These are phyloP conservation scores for Melozone crissalis DNA, from an alignment of 2,113 vertebrate species.

Conservation along the genomic window DNA sequence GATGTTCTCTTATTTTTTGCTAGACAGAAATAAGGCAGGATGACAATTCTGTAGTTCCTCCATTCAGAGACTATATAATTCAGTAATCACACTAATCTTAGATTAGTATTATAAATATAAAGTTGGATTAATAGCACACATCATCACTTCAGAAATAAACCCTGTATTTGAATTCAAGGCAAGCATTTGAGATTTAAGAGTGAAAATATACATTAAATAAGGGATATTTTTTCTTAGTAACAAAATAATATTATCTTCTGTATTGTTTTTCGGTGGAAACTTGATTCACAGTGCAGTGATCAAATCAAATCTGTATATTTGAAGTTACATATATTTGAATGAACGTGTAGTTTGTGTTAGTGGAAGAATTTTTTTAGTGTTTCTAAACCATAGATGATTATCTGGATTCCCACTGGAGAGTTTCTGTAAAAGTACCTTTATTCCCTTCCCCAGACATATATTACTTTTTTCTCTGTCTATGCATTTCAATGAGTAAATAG, in stretches of 20 bases:
- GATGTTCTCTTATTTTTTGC: background rate
- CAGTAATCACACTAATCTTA: background rate
- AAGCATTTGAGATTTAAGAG: background rate
- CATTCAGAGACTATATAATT: background rate
- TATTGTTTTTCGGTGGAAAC: background rate
- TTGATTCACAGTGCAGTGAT: background rate
- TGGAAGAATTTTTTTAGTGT: background rate
- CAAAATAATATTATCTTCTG: background rate
- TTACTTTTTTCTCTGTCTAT: background rate
- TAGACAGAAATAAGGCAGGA: background rate
- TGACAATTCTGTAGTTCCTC: background rate
- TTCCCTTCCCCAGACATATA: background rate
- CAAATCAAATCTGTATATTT: background rate
- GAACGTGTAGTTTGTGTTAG: background rate
- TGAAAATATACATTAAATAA: background rate
- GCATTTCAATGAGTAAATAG: background rate
- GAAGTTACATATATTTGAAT: background rate
- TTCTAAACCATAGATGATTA: background rate
- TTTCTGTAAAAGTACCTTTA: background rate
- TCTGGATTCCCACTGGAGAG: background rate
- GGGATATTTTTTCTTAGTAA: background rate
- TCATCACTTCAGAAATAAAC: background rate
- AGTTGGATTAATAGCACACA: background rate
- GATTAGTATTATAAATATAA: background rate
- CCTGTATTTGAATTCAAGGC: background rate